A percentile compares a stretch with the other conserved stretches of the same genome.
These are phyloP conservation scores for Oligia fasciuncula DNA, from an alignment of 2,888 invertebrate genomes.

Conservation along the genomic window DNA sequence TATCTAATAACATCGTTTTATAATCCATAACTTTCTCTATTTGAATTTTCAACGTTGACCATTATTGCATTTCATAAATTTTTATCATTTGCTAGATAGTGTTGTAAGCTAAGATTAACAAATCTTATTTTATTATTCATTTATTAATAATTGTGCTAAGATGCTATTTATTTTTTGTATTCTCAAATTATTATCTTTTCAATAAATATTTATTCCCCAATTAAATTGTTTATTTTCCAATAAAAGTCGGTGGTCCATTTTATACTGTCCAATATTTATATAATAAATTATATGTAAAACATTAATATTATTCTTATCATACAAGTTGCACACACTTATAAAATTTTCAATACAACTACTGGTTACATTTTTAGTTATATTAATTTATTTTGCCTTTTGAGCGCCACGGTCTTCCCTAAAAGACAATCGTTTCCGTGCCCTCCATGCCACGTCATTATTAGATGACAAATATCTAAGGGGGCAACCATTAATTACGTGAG, in stretches of 20 bases:
- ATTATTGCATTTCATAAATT: constrained; percentile 63
- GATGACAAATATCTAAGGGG: too few relatives aligned
- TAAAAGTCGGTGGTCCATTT: constrained; percentile 43
- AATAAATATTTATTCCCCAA: constrained; percentile 81
- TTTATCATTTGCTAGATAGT: constrained; percentile 59
- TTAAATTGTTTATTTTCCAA: constrained; percentile 59
- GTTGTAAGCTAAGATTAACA: constrained; percentile 70
- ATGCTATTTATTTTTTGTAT: constrained; percentile 86
- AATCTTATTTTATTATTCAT: constrained; percentile 67
- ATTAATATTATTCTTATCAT: constrained; percentile 48
- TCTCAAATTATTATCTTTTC: constrained; percentile 69
- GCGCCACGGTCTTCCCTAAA: too few relatives aligned
- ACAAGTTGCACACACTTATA: constrained; percentile 33
- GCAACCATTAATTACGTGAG: too few relatives aligned
- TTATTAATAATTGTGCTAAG: constrained; percentile 70
- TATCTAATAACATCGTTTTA: constrained; percentile 37
- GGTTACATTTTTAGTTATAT: constrained; percentile 26
- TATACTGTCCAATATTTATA: constrained; percentile 59
- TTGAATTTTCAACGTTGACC: constrained; percentile 56
- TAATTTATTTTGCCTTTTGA: constrained; percentile 25
- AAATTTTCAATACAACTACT: constrained; percentile 30
- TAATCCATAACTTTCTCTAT: constrained; percentile 36
- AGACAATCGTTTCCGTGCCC: too few relatives aligned
- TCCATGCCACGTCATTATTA: too few relatives aligned
- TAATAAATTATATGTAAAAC: constrained; percentile 62